Evolutionary conservation across 2,113 vertebrate genomes (phyloP).

Genomic region (Raja brachyura): DNA sequence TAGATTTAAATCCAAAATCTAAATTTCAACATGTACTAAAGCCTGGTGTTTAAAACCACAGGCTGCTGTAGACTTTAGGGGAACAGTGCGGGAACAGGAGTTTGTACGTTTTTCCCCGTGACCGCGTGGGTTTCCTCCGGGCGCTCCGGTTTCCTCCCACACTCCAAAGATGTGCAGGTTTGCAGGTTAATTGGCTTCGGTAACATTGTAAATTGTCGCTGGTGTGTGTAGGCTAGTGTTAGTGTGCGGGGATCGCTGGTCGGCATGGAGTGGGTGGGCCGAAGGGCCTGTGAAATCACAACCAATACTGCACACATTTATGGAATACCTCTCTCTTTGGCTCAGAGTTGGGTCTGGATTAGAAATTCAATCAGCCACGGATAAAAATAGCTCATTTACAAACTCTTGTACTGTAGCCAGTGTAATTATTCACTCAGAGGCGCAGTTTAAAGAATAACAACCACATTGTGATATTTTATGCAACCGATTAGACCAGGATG

Average conservation of each 20-base stretch:
- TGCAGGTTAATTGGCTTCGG: no score
- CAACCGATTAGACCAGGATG: background rate
- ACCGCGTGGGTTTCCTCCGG: no score
- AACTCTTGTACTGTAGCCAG: conserved; percentile 12
- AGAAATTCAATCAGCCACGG: conserved; percentile 9
- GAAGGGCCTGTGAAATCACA: background rate
- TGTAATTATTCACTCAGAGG: background rate
- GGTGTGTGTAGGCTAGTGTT: no score
- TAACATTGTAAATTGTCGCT: no score
- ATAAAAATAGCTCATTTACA: conserved; percentile 32
- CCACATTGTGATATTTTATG: background rate
- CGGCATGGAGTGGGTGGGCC: no score
- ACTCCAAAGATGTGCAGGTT: no score
- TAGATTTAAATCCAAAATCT: no score
- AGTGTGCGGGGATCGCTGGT: no score
- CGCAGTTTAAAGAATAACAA: background rate
- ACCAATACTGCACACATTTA: background rate
- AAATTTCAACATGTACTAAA: background rate
- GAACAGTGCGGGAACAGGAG: no score
- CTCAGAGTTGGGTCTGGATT: background rate
- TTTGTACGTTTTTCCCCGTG: no score
- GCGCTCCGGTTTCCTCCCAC: no score
- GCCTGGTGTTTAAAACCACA: background rate
- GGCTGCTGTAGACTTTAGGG: no score
- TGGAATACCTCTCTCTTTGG: background rate